Conservation (phyloP, 2,113 vertebrate species). For the Bungarus multicinctus region DNA sequence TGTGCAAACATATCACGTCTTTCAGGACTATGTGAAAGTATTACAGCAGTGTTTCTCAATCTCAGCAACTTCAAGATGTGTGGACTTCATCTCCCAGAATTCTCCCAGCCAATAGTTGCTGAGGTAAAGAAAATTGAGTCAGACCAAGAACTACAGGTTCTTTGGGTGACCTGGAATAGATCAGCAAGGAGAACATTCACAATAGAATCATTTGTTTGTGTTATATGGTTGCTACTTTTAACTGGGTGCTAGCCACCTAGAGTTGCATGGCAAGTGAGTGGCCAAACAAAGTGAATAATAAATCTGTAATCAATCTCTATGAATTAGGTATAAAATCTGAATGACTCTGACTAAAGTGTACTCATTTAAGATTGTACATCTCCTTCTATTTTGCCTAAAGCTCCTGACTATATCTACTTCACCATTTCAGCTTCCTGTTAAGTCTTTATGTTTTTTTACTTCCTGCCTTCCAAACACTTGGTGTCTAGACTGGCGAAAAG, state of each 20-base stretch:
- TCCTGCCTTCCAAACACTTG: background rate
- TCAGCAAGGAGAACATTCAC: background rate
- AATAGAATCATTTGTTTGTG: background rate
- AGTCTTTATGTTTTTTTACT: background rate
- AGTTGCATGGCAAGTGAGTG: background rate
- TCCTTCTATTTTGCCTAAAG: background rate
- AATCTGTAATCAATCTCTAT: background rate
- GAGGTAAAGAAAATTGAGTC: background rate
- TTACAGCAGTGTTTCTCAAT: background rate
- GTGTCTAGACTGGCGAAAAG: background rate
- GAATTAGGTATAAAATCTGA: background rate
- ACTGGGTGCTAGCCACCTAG: background rate
- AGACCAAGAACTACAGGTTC: background rate
- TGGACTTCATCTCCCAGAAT: background rate
- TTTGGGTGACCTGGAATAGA: background rate
- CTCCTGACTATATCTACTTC: background rate
- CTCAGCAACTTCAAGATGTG: background rate
- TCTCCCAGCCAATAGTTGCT: background rate
- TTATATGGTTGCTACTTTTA: background rate
- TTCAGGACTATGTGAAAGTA: background rate
- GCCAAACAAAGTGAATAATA: background rate
- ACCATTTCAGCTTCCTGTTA: background rate
- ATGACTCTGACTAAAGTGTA: background rate
- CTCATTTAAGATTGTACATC: background rate
- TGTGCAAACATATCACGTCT: background rate